Conservation (phyloP, 2,113 vertebrate genomes). For the Oplegnathus fasciatus region DNA sequence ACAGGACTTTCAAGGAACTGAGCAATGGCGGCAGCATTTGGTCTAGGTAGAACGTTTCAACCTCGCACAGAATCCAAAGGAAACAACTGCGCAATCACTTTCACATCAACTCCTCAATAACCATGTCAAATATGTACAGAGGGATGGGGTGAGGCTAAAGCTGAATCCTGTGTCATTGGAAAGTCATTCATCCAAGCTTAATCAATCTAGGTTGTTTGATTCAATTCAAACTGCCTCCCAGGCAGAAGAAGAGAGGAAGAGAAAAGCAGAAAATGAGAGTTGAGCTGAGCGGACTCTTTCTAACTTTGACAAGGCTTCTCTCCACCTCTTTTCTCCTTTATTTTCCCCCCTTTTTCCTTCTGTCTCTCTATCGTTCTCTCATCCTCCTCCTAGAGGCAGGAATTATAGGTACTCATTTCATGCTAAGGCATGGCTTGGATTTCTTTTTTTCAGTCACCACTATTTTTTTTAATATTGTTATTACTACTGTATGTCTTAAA, state of each 20-base stretch:
- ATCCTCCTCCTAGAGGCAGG: conserved; percentile 70
- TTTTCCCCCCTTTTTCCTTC: conserved; percentile 22
- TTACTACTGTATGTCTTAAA: conserved; percentile 85
- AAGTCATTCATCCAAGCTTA: conserved; percentile 79
- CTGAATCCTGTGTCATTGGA: conserved; percentile 74
- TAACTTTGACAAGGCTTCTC: conserved; percentile 76
- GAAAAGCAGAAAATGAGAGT: conserved; percentile 67
- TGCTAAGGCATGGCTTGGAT: conserved; percentile 78
- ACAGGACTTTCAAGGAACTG: conserved; percentile 60
- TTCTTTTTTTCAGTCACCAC: conserved; percentile 51
- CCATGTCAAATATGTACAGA: conserved; percentile 74
- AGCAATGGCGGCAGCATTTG: conserved; percentile 50
- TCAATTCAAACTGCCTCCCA: conserved; percentile 75
- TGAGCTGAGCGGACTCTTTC: conserved; percentile 71
- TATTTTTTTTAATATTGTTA: conserved; percentile 77
- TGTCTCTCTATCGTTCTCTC: conserved; percentile 38
- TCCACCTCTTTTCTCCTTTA: conserved; percentile 57
- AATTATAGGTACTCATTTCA: conserved; percentile 85
- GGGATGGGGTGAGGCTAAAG: conserved; percentile 60
- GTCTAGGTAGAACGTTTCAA: conserved; percentile 37
- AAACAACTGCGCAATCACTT: conserved; percentile 62
- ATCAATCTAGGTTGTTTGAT: conserved; percentile 82
- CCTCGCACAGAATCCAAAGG: conserved; percentile 39
- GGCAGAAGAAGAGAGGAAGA: conserved; percentile 59
- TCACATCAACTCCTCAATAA: conserved; percentile 68